A percentile compares a stretch with the other conserved stretches of the same genome.
These are phyloP conservation scores for Bathynomus jamesi DNA, from an alignment of 1,140 invertebrate species.

Conservation along the genomic window DNA sequence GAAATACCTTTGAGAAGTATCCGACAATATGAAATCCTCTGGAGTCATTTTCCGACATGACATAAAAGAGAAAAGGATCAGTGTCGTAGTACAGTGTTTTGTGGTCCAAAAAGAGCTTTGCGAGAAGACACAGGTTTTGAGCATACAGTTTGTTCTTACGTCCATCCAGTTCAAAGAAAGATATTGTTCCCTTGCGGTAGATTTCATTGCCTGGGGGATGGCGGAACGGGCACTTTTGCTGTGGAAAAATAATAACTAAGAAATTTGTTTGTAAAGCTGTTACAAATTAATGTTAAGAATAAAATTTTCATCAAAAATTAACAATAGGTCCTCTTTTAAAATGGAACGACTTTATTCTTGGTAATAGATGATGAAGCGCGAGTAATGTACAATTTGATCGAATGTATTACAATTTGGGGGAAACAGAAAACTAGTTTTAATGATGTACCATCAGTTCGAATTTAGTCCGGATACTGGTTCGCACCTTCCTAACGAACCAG, in stretches of 20 bases:
- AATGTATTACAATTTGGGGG: too few relatives aligned
- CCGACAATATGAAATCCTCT: slow-evolving; percentile 89
- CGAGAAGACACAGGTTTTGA: slow-evolving; percentile 95
- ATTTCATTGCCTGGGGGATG: slow-evolving; percentile 99
- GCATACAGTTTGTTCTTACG: slow-evolving; percentile 97
- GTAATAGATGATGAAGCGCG: too few relatives aligned
- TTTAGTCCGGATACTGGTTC: slow-evolving; percentile 15
- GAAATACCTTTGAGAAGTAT: slow-evolving; percentile 94
- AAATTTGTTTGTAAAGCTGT: slow-evolving; percentile 15
- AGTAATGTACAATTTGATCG: too few relatives aligned
- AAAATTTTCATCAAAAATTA: slow-evolving; percentile 4
- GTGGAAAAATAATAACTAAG: slow-evolving; percentile 29
- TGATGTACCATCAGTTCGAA: too few relatives aligned
- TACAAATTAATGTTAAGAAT: slow-evolving; percentile 7
- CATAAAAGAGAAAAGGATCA: slow-evolving; percentile 98
- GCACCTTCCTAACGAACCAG: not conserved
- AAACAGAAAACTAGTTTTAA: too few relatives aligned
- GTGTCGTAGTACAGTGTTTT: slow-evolving; percentile 99
- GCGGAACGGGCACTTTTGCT: slow-evolving; percentile 80
- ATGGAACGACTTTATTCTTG: too few relatives aligned
- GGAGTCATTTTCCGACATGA: slow-evolving; percentile 84
- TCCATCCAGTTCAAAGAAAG: slow-evolving; percentile 99
- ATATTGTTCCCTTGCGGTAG: slow-evolving; percentile 88
- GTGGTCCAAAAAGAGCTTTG: slow-evolving; percentile 97
- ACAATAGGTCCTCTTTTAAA: too few relatives aligned